Base-by-base conservation (phyloP, 2,888 invertebrate species). In the Achlya flavicornis region DNA sequence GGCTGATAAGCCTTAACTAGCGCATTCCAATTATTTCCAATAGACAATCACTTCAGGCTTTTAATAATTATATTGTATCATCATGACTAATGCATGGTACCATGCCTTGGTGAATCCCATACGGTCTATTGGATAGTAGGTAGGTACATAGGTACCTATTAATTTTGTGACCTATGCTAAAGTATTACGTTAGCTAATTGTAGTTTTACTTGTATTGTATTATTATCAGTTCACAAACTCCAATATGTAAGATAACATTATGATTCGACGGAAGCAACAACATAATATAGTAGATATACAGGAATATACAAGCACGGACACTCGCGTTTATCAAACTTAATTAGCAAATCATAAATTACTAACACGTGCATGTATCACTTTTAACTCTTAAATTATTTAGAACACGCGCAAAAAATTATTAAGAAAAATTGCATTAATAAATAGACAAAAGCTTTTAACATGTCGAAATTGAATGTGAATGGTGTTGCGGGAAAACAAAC, bases 171-270 rank as follows among this genome's bases (percentile, higher is more conserved):
- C n/a, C 16, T 7, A 48, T 19, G 16, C 16, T 53, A 16, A 53
- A 3, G 16, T 19, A 53, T 53, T 41, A 4, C 26, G 48, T 48
- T 14, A 48, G n/a, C 7, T 5, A 2, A 19, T 10, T 53, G 1
- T n/a, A 19, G 16, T 19, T 19, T 19, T 19, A n/a, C 53, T 53
- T 19, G 19, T 53, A 53, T 10, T 53, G 10, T 53, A 3, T 10
- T 53, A 53, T 19, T 53, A 53, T 53, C 33, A 58, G n/a, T 33
- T 61, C 14, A 32, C 57, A 57, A 16, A 14, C 53, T 53, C 53
- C 53, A 53, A 53, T 53, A 53, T 19, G 19, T 53, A 10, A 53
- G 53, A 53, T 53, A 53, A 53, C n/a, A 48, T 6, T 46, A 48
- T 53, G 53, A 53, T 53, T 53, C 53, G 19, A 53, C 19, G 53